phyloP scores from a whole-genome alignment of 2,888 invertebrate species.

The Drosophila longiperda region DNA sequence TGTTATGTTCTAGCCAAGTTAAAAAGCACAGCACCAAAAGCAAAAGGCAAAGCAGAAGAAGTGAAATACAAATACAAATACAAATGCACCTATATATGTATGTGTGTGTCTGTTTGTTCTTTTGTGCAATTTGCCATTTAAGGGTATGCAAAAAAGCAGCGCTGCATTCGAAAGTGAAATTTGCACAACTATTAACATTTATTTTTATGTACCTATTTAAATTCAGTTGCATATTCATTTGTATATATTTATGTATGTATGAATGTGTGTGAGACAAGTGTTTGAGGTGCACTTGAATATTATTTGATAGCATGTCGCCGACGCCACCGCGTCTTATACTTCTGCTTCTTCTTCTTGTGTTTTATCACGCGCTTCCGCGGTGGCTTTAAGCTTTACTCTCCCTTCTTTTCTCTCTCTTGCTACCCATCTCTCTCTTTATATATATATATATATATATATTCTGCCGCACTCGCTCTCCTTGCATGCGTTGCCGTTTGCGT shows the following conservation, averaged over 20 bases:
- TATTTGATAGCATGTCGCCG: conserved; percentile 22
- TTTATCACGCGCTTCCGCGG: conserved; percentile 53
- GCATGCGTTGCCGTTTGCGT: conserved; percentile 47
- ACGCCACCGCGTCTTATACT: conserved; percentile 17
- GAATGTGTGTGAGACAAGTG: conserved; percentile 7
- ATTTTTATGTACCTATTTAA: conserved; percentile 3
- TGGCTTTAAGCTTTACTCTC: conserved; percentile 41
- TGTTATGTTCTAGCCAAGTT: conserved; percentile 79
- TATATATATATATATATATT: neutral
- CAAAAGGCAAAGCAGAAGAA: conserved; percentile 53
- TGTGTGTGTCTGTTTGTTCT: conserved; percentile 49
- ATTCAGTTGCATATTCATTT: neutral
- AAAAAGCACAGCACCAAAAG: conserved; percentile 58
- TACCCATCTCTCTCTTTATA: neutral
- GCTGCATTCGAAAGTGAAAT: conserved; percentile 73
- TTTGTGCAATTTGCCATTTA: conserved; percentile 59
- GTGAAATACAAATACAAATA: conserved; percentile 49
- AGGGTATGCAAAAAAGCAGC: conserved; percentile 52
- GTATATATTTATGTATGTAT: neutral
- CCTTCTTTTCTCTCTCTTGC: neutral
- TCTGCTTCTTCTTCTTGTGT: conserved; percentile 39
- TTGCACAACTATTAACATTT: conserved; percentile 31
- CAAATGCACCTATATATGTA: conserved; percentile 1
- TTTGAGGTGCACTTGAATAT: conserved; percentile 44
- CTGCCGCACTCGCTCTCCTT: conserved; percentile 11